Conservation (phyloP, 2,888 invertebrate genomes). For the Anticlea derivata region DNA sequence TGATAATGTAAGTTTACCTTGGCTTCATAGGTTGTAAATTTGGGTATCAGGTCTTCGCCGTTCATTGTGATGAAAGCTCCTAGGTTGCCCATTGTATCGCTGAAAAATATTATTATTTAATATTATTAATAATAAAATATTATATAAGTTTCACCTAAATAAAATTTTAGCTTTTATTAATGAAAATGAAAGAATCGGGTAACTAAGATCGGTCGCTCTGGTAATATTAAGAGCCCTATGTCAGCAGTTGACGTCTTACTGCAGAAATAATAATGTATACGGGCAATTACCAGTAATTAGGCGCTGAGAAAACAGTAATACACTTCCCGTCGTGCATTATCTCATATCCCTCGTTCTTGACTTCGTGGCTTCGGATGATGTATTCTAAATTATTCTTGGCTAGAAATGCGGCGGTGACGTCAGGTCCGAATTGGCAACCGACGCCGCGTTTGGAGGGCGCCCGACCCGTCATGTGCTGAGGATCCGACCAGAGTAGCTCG, state of each 20-base stretch:
- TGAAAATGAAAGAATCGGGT: too few relatives aligned
- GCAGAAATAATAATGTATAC: too few relatives aligned
- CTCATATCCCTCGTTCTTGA: conserved; percentile 98
- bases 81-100: conserved; percentile 99
- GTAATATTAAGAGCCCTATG: too few relatives aligned
- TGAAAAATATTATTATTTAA: conserved; percentile 67
- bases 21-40: conserved; percentile 95
- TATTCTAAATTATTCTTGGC: conserved; percentile 94
- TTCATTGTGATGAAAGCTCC: conserved; percentile 98
- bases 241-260: too few relatives aligned
- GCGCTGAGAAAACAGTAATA: conserved; percentile 99
- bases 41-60: conserved; percentile 95
- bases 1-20: conserved; percentile 87
- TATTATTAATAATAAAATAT: background rate
- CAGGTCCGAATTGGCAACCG: conserved; percentile 99
- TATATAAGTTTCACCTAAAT: too few relatives aligned
- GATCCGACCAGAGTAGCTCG: conserved; percentile 99
- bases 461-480: conserved; percentile 94
- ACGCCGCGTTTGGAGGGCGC: conserved; percentile 98
- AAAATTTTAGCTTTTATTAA: too few relatives aligned
- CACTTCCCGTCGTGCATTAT: conserved; percentile 97
- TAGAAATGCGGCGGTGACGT: conserved; percentile 95
- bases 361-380: conserved; percentile 98
- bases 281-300: conserved; percentile 96
- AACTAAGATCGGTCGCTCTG: too few relatives aligned